Base-by-base conservation (phyloP, 2,113 vertebrate species). In the Chaenogobius annularis region DNA sequence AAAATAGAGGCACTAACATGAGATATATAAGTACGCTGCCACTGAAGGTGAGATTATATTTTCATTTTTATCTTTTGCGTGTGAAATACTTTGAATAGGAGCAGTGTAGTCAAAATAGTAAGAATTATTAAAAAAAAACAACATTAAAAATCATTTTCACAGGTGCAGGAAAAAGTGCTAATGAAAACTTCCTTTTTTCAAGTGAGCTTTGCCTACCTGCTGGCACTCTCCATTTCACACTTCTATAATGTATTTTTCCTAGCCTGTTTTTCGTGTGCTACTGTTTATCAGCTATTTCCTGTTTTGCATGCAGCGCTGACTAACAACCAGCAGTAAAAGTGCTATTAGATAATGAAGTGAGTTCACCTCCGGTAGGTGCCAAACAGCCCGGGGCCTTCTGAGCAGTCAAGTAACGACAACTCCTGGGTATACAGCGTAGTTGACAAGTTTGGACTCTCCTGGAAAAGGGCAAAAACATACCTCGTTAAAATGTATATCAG, bases 321-420 rank as follows among this genome's bases (percentile, higher is more conserved):
- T 75, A 63, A 76, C 76, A 85, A 73, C 71, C 79, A 75, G 82
- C 67, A 59, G 74, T 74, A 78, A 88, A 88, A 90, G 82, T 81
- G 82, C 77, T 84, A 74, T 88, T 83, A 85, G 86, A 89, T 91
- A 88, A 89, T 88, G 88, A 90, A 85, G 84, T 82, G 50, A 67
- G 78, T 72, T 89, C 85, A 84, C 86, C 78, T 85, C 83, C 70
- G 46, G 62, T 75, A 81, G 78, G 77, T 85, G 82, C 84, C 77
- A 90, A 89, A 89, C 79, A 82, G 86, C 88, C 88, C 23, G 55
- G 80, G 89, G 89, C 78, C 55, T 81, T 85, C 71, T 77, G 74
- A 74, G 84, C 84, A 87, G 85, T 87, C 83, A 87, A 86, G 83
- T 84, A 89, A 83, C 82, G 88, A 83, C 87, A 88, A 83, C 85